Evolutionary conservation across 2,888 invertebrate genomes (phyloP).

Genomic region (Sarcophaga caerulescens): DNA sequence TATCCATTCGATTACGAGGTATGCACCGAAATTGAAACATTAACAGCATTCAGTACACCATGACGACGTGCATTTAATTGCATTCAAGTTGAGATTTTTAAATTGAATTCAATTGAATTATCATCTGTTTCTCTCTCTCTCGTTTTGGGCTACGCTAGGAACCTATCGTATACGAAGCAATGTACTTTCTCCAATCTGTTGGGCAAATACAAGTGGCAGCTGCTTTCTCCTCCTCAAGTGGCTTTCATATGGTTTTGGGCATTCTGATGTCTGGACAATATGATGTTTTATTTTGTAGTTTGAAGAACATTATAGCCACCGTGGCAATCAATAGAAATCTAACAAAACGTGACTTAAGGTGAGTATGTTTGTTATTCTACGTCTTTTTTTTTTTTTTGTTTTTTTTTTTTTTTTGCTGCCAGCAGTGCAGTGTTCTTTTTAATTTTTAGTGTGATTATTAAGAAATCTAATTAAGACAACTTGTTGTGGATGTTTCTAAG

Average conservation of each 20-base stretch:
- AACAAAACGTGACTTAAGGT: constrained; percentile 70
- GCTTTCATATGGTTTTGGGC: constrained; percentile 76
- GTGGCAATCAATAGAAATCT: constrained; percentile 71
- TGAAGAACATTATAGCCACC: constrained; percentile 77
- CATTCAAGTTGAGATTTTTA: neutral
- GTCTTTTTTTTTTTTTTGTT: no score
- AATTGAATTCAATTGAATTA: neutral
- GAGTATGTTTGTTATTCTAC: constrained; percentile 4
- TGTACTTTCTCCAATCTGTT: constrained; percentile 76
- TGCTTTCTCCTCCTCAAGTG: constrained; percentile 75
- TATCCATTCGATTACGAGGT: constrained; percentile 78
- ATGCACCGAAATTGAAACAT: neutral
- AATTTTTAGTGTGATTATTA: no score
- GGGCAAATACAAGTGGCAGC: constrained; percentile 78
- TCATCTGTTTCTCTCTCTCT: neutral
- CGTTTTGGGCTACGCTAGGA: constrained; percentile 65
- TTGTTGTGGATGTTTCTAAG: no score
- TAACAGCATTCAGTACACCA: neutral
- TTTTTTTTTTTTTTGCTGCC: no score
- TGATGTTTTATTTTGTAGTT: constrained; percentile 76
- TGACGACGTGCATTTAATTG: no score
- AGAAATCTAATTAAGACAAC: no score
- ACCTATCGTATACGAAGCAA: constrained; percentile 72
- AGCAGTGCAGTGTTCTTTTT: no score
- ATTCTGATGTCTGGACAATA: constrained; percentile 77